Percentiles rank a stretch among this genome's conserved stretches.
Evolutionary conservation across 2,113 vertebrate species (phyloP).

Genomic region (Uropsilus gracilis): DNA sequence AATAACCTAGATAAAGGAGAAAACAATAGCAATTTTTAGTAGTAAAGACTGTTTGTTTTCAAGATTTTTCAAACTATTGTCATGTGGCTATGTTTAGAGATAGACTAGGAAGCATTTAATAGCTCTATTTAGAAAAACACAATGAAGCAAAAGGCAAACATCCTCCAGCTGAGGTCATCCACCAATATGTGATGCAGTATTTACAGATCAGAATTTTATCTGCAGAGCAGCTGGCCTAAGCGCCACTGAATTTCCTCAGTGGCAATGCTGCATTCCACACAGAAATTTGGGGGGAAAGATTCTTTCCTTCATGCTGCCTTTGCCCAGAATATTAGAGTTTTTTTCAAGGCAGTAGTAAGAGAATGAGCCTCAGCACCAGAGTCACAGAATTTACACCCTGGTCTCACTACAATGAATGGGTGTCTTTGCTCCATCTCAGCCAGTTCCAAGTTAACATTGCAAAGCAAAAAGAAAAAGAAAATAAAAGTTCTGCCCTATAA

Average conservation of each 20-base stretch:
- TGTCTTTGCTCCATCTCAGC: not conserved
- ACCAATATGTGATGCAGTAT: not conserved
- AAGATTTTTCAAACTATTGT: slow-evolving; percentile 58
- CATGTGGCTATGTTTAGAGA: slow-evolving; percentile 64
- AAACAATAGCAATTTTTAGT: slow-evolving; percentile 43
- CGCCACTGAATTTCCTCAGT: not conserved
- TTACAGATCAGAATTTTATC: slow-evolving; percentile 38
- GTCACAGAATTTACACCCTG: not conserved
- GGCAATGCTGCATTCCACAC: not conserved
- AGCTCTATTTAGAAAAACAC: slow-evolving; percentile 51
- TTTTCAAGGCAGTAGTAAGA: not conserved
- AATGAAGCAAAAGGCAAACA: slow-evolving; percentile 63
- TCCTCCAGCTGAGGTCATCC: slow-evolving; percentile 49
- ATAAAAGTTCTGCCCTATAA: not conserved
- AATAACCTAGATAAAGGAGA: slow-evolving; percentile 34
- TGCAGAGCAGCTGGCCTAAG: not conserved
- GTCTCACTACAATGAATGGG: not conserved
- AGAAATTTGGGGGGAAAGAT: not conserved
- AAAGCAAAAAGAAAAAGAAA: not conserved
- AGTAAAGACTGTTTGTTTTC: slow-evolving; percentile 53
- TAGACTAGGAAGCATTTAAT: slow-evolving; percentile 43
- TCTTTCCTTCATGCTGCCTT: not conserved
- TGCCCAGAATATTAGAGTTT: not conserved
- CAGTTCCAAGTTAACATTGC: not conserved
- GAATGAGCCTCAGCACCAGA: not conserved